phyloP scores from a whole-genome alignment of 2,797 vertebrate species.

The Sebastes jordani region DNA sequence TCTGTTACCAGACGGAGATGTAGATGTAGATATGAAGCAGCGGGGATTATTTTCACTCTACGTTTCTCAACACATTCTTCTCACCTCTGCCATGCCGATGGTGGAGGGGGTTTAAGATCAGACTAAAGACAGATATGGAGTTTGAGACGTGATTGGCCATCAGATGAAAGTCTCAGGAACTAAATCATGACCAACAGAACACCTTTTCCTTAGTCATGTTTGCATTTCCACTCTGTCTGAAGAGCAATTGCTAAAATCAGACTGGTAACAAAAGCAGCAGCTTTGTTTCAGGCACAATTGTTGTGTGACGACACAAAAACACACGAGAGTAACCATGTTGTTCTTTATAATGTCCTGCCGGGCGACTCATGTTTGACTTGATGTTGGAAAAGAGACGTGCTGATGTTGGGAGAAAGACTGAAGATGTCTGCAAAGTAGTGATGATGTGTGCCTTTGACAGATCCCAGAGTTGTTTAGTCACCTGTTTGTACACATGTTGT shows the following conservation, averaged over 20 bases:
- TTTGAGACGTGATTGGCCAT: not conserved
- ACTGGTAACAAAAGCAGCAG: no score
- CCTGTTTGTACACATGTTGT: not conserved
- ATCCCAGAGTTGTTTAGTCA: not conserved
- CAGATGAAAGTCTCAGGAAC: not conserved
- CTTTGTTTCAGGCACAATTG: not conserved
- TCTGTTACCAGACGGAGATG: not conserved
- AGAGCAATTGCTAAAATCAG: not conserved
- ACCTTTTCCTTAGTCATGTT: not conserved
- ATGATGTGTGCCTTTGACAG: not conserved
- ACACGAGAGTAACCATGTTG: not conserved
- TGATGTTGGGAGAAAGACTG: not conserved
- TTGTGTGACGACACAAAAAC: not conserved
- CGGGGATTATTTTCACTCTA: not conserved
- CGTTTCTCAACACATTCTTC: not conserved
- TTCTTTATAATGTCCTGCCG: not conserved
- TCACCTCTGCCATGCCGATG: no score
- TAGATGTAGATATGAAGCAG: not conserved
- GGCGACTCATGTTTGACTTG: not conserved
- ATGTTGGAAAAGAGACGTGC: not conserved
- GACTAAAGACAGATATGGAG: not conserved
- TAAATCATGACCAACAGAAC: not conserved
- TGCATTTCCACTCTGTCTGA: not conserved
- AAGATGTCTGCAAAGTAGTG: not conserved
- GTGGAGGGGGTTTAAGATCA: not conserved